These are phyloP conservation scores for Condylura cristata DNA, from an alignment of 2,113 vertebrate species.

Conservation along the genomic window DNA sequence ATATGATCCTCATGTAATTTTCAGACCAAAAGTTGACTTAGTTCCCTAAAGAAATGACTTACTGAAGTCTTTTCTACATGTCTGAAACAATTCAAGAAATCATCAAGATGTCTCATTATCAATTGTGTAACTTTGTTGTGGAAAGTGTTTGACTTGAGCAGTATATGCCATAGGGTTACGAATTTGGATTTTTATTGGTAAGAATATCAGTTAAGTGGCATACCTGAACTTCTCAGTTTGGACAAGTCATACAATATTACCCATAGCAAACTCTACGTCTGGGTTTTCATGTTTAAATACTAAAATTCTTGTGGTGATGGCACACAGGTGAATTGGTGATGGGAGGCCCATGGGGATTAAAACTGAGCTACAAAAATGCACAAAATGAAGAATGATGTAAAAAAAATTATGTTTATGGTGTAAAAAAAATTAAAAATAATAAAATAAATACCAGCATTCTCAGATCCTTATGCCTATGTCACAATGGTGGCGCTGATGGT, in stretches of 20 bases:
- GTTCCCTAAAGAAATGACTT: not conserved
- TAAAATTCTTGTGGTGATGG: too few species aligned
- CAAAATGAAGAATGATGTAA: too few species aligned
- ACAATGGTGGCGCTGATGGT: not conserved
- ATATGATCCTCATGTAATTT: not conserved
- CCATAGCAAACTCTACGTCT: not conserved
- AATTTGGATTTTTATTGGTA: not conserved
- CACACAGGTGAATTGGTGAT: too few species aligned
- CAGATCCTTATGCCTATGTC: not conserved
- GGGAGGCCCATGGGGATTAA: too few species aligned
- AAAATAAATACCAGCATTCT: too few species aligned
- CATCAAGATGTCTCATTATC: not conserved
- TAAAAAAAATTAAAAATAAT: too few species aligned
- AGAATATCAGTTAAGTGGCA: slow-evolving; percentile 2
- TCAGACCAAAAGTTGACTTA: slow-evolving; percentile 13
- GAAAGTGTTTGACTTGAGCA: not conserved
- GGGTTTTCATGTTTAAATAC: slow-evolving; percentile 12
- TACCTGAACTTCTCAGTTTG: not conserved
- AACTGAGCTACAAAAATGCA: too few species aligned
- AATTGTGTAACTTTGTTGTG: not conserved
- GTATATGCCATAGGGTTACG: not conserved
- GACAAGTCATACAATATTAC: not conserved
- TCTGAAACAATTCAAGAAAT: slow-evolving; percentile 20
- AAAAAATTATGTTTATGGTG: too few species aligned
- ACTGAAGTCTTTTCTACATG: not conserved